phyloP scores from a whole-genome alignment of 2,888 invertebrate species.

The Drosophila barbarae region DNA sequence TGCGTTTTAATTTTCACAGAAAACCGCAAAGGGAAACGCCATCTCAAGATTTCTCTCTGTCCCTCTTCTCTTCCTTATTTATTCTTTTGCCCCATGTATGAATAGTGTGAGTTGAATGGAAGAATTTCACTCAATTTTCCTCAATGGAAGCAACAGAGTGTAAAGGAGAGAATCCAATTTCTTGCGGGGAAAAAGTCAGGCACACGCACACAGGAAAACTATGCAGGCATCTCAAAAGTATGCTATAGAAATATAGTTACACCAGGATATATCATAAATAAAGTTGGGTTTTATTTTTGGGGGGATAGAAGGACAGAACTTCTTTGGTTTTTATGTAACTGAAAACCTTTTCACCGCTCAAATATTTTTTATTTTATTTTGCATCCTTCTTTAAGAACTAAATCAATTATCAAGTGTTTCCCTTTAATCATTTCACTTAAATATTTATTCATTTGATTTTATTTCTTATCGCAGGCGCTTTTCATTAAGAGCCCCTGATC shows the following conservation, averaged over 20 bases:
- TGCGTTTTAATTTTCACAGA: conserved; percentile 39
- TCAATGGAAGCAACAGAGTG: conserved; percentile 25
- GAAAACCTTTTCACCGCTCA: not conserved
- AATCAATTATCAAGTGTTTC: not conserved
- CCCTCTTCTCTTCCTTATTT: not conserved
- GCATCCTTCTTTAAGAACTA: not conserved
- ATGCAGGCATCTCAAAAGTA: not conserved
- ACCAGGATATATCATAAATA: not conserved
- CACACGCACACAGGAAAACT: not conserved
- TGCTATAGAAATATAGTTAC: conserved; percentile 1
- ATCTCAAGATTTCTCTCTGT: conserved; percentile 18
- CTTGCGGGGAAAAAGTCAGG: not conserved
- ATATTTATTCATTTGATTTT: not conserved
- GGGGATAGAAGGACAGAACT: no score
- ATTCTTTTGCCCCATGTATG: conserved; percentile 2
- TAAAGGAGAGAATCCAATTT: conserved; percentile 21
- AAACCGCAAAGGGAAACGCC: conserved; percentile 30
- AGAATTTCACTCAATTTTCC: conserved; percentile 22
- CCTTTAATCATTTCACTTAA: not conserved
- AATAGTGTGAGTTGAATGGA: conserved; percentile 21
- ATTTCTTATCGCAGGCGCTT: not conserved
- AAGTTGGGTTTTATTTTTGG: not conserved
- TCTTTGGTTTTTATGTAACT: not conserved
- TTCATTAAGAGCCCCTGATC: conserved; percentile 14
- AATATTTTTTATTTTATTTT: not conserved